Conservation (phyloP, 1,140 invertebrate genomes). For the Limonius californicus region DNA sequence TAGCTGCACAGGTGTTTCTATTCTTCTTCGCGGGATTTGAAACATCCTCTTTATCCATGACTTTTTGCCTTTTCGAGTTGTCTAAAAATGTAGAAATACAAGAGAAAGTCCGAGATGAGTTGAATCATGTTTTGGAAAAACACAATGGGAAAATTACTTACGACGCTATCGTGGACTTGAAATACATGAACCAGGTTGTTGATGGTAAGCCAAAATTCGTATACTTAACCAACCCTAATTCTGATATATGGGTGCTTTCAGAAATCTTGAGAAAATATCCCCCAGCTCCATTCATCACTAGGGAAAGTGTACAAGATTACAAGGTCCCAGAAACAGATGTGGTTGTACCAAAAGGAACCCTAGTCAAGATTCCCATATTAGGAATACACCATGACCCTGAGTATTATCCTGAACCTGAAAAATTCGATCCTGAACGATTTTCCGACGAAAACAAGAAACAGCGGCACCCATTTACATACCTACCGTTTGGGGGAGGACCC, state of each 20-base stretch:
- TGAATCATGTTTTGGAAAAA: not conserved
- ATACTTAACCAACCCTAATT: not conserved
- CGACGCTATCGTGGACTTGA: not conserved
- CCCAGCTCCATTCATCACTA: constrained; percentile 48
- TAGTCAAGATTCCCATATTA: constrained; percentile 48
- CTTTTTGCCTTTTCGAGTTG: not conserved
- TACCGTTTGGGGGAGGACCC: constrained; percentile 14
- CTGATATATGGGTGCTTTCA: constrained; percentile 25
- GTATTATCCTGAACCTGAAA: constrained; percentile 7
- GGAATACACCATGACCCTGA: constrained; percentile 57
- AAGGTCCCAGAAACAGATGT: constrained; percentile 20
- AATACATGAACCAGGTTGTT: not conserved
- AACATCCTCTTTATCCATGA: not conserved
- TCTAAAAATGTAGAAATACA: not conserved
- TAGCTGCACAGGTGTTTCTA: constrained; percentile 49
- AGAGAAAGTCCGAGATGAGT: not conserved
- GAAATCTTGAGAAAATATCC: constrained; percentile 62
- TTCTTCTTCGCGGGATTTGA: constrained; percentile 45
- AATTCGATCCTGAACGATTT: constrained; percentile 29
- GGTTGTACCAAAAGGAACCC: constrained; percentile 39
- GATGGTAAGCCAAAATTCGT: not conserved
- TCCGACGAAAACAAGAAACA: constrained; percentile 30
- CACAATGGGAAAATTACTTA: not conserved
- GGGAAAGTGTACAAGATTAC: constrained; percentile 52
- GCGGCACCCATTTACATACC: constrained; percentile 26